Base-by-base conservation (phyloP, 2,113 vertebrate genomes). In the Sinocyclocheilus maitianheensis region DNA sequence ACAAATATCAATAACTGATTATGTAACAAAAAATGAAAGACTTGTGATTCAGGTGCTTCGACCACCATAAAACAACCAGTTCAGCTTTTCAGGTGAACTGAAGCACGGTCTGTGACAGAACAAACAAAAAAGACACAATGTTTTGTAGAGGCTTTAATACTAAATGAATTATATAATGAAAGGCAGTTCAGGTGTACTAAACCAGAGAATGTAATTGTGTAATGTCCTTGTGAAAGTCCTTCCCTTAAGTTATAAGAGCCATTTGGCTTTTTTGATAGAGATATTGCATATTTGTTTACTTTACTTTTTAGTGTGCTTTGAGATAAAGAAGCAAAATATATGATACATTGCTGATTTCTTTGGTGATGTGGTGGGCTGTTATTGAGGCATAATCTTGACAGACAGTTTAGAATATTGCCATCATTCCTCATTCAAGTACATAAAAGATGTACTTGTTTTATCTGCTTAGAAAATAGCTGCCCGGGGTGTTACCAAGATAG, bases 51-150 rank as follows among this genome's bases (percentile, higher is more conserved):
- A 3, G 30, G 67, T 34, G 48, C 76, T 34, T 55, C 26, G 6
- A 34, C 48, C 43, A 2, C 43, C 48, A 18, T 55, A 4, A 77
- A 24, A 55, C 26, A 77, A 30, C 24, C 16, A 55, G 13, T n/a
- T 51, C 1, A 76, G 43, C 74, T 48, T 76, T 76, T 76, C n/a
- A 76, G 74, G n/a, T 76, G 46, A 76, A 76, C n/a, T 51, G 12
- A 51, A 76, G 12, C n/a, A 76, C 12, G 13, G 22, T 24, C 9
- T 4, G 4, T 46, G 22, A 51, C 3, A 24, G 24, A 51, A 18
- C 5, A 24, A 8, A 69, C 14, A 24, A 24, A 48, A 75, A 46
- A 48, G 20, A 24, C 22, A 71, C 67, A 6, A 24, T n/a, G 22
- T 76, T 75, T 20, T 75, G 16, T 37, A 37, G 3, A 71, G 48